Base-by-base conservation (phyloP, 2,888 invertebrate genomes). In the Drepanosiphum platanoidis region DNA sequence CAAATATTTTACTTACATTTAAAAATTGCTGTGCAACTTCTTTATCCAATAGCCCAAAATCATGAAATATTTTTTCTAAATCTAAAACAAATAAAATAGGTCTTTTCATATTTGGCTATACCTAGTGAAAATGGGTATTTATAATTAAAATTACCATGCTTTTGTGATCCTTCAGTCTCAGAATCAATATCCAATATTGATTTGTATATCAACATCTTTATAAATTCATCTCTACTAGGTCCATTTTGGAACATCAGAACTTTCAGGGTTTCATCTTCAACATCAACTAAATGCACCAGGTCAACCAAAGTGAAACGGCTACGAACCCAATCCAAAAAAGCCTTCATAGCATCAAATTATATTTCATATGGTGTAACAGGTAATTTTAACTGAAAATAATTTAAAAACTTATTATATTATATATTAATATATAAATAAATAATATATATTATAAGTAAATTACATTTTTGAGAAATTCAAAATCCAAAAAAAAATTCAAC, bases 41-140 rank as follows among this genome's bases (percentile, higher is more conserved):
- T 52, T 77, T 68, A 32, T 58, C n/a, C 39, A 84, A 77, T 22
- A 84, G 30, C 11, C 84, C 84, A 68, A 84, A 84, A 58, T 61
- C 30, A 9, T 77, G 58, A 39, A 84, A 77, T 77, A 84, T 36
- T 30, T 68, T 30, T 58, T 68, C 68, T 39, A 84, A 70, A 77
- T 70, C 84, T 84, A 68, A 30, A 82, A 39, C 13, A 72, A 42
- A 71, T 71, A 11, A 18, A n/a, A 22, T 22, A 34, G 1, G 5
- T 64, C 1, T 9, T 68, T 22, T 34, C 1, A 39, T 71, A 68
- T 15, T 34, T 32, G 0, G 18, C 15, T 5, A 32, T 66, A 34
- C 8, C 5, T 72, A 72, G 13, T n/a, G n/a, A n/a, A n/a, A n/a
- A n/a, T 22, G 52, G 3, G 22, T 52, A 3, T 18, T 39, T 11